phyloP scores from a whole-genome alignment of 2,797 vertebrate species.

The Orientallactaga sibirica region DNA sequence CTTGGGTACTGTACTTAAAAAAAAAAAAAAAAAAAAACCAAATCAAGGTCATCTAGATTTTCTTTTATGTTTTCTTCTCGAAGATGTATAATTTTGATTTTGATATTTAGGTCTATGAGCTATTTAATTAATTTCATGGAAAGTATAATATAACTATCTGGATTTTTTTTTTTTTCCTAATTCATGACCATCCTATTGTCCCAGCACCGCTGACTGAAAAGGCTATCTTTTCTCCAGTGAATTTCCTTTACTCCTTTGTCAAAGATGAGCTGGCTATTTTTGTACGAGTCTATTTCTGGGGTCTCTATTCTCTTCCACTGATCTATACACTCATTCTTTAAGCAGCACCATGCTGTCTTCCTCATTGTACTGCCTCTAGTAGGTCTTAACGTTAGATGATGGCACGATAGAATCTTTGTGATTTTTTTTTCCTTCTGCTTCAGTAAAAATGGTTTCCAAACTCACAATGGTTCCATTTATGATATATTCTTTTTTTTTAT shows the following conservation, averaged over 20 bases:
- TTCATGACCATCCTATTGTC: not conserved
- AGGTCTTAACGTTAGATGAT: slow-evolving; percentile 16
- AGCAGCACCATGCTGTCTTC: not conserved
- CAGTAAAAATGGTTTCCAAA: not conserved
- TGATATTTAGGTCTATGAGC: not conserved
- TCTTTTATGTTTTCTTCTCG: not conserved
- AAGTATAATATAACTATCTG: not conserved
- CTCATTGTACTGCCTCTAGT: slow-evolving; percentile 31
- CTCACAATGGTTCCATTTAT: not conserved
- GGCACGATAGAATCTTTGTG: too few relatives aligned
- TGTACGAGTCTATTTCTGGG: slow-evolving; percentile 25
- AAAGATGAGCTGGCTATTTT: slow-evolving; percentile 27
- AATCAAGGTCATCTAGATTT: slow-evolving; percentile 4
- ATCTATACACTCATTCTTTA: slow-evolving; percentile 20
- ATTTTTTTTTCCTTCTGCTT: slow-evolving; percentile 19
- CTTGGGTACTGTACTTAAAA: not conserved
- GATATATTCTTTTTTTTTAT: not conserved
- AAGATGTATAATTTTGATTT: slow-evolving; percentile 6
- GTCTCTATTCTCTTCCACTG: slow-evolving; percentile 16
- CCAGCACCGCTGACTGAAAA: slow-evolving; percentile 9
- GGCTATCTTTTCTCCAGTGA: not conserved
- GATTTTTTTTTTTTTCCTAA: not conserved
- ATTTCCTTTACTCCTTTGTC: slow-evolving; percentile 51
- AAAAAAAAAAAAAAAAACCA: not conserved
- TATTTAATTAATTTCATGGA: slow-evolving; percentile 36